These are phyloP conservation scores for Bruchidius siliquastri DNA, from an alignment of 2,888 invertebrate genomes.

Conservation along the genomic window DNA sequence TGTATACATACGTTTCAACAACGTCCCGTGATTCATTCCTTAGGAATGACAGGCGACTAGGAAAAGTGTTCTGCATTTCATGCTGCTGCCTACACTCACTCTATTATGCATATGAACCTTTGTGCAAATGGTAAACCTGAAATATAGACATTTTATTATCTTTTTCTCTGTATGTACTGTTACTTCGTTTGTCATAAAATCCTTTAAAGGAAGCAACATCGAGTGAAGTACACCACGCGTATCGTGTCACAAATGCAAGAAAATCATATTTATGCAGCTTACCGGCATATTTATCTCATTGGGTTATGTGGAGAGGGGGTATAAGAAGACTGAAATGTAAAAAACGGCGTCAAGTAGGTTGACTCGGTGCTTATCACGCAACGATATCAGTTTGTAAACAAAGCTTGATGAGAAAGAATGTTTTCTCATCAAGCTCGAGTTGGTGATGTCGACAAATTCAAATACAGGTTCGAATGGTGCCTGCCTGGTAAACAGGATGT, in stretches of 20 bases:
- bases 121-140: neutral
- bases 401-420: no score
- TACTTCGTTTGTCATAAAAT: neutral
- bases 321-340: no score
- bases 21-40: neutral
- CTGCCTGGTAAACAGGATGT: neutral
- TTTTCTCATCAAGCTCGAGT: no score
- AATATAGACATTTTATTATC: neutral
- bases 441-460: no score
- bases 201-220: neutral
- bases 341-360: no score
- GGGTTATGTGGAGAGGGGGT: no score
- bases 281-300: neutral
- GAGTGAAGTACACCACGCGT: neutral
- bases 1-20: neutral
- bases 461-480: neutral
- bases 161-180: neutral
- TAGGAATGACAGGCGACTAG: neutral
- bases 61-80: neutral
- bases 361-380: no score
- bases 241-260: neutral
- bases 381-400: no score
- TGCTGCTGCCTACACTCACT: neutral
- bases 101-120: neutral
- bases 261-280: neutral